Conservation (phyloP, 2,888 invertebrate species). For the Aleiodes alternator region DNA sequence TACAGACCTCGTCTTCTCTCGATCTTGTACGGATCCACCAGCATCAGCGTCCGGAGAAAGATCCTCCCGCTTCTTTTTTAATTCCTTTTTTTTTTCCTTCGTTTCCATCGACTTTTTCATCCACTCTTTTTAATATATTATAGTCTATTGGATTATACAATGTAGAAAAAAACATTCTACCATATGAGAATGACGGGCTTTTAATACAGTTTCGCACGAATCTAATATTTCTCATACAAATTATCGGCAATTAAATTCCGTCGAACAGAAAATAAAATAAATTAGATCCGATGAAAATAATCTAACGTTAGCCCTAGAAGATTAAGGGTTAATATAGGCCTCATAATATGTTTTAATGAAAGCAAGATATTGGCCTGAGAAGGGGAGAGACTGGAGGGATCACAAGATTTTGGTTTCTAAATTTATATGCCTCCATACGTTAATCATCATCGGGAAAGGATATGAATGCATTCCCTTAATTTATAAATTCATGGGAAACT, state of each 20-base stretch:
- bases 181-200: constrained; percentile 29
- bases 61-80: constrained; percentile 39
- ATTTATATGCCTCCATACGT: not conserved
- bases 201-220: constrained; percentile 76
- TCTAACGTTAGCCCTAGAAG: constrained; percentile 48
- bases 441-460: not conserved
- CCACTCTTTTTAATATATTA: constrained; percentile 23
- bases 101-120: constrained; percentile 39
- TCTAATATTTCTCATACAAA: constrained; percentile 75
- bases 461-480: no score
- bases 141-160: constrained; percentile 15
- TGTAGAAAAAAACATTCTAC: constrained; percentile 1
- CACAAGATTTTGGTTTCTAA: constrained; percentile 1
- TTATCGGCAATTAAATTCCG: constrained; percentile 74
- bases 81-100: constrained; percentile 31
- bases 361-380: not conserved
- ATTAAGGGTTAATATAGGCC: constrained; percentile 54
- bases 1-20: constrained; percentile 68
- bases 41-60: constrained; percentile 45
- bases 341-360: constrained; percentile 3
- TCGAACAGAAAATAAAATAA: constrained; percentile 61
- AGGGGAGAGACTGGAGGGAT: constrained; percentile 29
- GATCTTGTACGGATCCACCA: constrained; percentile 64
- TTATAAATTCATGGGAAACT: no score
- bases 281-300: constrained; percentile 53